These are phyloP conservation scores for Lipophrys pholis DNA, from an alignment of 2,113 vertebrate genomes.

Conservation along the genomic window DNA sequence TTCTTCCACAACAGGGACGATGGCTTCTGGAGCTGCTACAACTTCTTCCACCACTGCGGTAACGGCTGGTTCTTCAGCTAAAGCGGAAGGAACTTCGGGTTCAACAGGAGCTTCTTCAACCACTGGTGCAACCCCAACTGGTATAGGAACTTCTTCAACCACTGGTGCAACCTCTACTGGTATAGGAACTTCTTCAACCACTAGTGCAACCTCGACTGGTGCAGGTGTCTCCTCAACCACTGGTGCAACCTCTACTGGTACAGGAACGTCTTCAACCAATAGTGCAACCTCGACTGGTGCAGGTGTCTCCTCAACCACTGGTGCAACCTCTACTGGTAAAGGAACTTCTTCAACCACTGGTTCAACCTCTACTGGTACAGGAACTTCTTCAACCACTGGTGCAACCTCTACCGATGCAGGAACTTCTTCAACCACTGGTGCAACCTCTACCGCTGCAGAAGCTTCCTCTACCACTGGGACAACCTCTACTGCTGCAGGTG, in stretches of 20 bases:
- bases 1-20: neutral
- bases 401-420: neutral
- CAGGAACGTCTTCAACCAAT: neutral
- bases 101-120: conserved; percentile 13
- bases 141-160: no score
- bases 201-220: neutral
- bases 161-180: neutral
- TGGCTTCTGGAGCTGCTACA: neutral
- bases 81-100: neutral
- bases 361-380: no score
- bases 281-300: neutral
- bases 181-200: neutral
- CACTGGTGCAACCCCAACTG: neutral
- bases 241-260: neutral
- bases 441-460: neutral
- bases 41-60: conserved; percentile 32
- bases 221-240: conserved; percentile 1
- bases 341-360: conserved; percentile 6
- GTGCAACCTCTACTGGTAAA: neutral
- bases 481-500: neutral
- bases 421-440: neutral
- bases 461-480: neutral
- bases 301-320: neutral
- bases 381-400: no score
- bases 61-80: conserved; percentile 18